Conservation (phyloP, 2,888 invertebrate genomes). For the Drosophila flavopinicola region DNA sequence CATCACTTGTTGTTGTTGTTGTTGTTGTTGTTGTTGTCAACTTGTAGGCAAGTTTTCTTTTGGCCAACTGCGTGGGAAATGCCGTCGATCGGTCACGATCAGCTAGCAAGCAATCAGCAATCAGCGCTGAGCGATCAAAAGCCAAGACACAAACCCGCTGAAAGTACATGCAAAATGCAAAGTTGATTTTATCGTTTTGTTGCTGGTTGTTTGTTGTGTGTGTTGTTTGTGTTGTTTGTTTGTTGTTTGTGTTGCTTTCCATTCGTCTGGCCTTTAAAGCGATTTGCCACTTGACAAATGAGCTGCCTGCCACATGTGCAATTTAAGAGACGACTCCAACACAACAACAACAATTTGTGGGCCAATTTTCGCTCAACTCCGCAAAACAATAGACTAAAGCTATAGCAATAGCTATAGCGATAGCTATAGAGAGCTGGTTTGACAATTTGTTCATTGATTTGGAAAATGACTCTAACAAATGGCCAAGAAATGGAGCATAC, state of each 20-base stretch:
- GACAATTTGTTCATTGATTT: slow-evolving; percentile 80
- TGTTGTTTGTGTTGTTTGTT: slow-evolving; percentile 8
- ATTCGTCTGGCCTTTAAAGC: slow-evolving; percentile 57
- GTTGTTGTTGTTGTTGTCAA: slow-evolving; percentile 3
- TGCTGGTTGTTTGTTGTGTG: slow-evolving; percentile 38
- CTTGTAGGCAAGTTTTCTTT: slow-evolving; percentile 33
- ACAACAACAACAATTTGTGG: slow-evolving; percentile 57
- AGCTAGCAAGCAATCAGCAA: slow-evolving; percentile 35
- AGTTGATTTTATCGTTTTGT: slow-evolving; percentile 63
- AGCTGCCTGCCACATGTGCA: slow-evolving; percentile 77
- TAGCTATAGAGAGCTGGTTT: slow-evolving; percentile 37
- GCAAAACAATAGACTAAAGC: slow-evolving; percentile 36
- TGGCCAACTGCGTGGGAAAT: slow-evolving; percentile 70
- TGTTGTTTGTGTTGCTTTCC: slow-evolving; percentile 35
- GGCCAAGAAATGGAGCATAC: slow-evolving; percentile 57
- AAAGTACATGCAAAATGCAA: slow-evolving; percentile 65
- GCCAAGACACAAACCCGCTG: slow-evolving; percentile 43
- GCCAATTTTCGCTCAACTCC: slow-evolving; percentile 57
- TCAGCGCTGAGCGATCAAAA: slow-evolving; percentile 21
- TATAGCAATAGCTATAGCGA: slow-evolving; percentile 13
- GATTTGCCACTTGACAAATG: slow-evolving; percentile 78
- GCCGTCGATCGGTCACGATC: slow-evolving; percentile 75
- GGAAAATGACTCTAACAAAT: slow-evolving; percentile 68
- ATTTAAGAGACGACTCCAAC: slow-evolving; percentile 64
- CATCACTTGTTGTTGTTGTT: slow-evolving; percentile 3